Percentiles rank a stretch among this genome's conserved stretches.
These are phyloP conservation scores for Hestina assimilis DNA, from an alignment of 1,140 invertebrate genomes.

Conservation along the genomic window DNA sequence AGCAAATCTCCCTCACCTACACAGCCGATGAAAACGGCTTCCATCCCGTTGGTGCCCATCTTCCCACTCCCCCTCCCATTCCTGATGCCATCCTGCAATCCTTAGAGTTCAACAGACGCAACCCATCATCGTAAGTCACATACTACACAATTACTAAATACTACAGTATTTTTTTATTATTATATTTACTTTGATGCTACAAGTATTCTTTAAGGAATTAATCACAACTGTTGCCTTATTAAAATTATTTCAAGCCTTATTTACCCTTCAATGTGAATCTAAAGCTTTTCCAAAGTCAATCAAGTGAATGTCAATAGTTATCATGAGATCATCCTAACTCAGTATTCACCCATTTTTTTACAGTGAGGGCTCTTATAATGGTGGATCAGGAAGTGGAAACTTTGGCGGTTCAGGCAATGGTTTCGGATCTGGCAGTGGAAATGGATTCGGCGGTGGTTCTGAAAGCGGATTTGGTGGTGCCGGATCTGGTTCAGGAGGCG, in stretches of 20 bases:
- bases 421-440: conserved; percentile 21
- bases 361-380: conserved; percentile 47
- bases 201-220: too few species aligned
- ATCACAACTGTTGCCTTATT: too few species aligned
- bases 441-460: conserved; percentile 22
- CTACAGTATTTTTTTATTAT: too few species aligned
- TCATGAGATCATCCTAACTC: too few species aligned
- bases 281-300: too few species aligned
- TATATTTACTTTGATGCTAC: too few species aligned
- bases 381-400: conserved; percentile 25
- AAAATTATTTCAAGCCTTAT: too few species aligned
- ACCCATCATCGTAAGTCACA: conserved; percentile 52
- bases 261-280: too few species aligned
- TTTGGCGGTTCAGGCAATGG: conserved; percentile 22
- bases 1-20: conserved; percentile 84
- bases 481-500: conserved; percentile 33
- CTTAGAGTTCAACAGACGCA: conserved; percentile 58
- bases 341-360: too few species aligned
- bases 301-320: too few species aligned
- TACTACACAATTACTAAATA: too few species aligned
- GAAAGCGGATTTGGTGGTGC: conserved; percentile 28
- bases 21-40: conserved; percentile 90
- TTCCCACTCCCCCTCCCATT: conserved; percentile 88
- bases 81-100: conserved; percentile 77
- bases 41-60: conserved; percentile 84